Conservation (phyloP, 2,113 vertebrate species). For the Pelecanus crispus region DNA sequence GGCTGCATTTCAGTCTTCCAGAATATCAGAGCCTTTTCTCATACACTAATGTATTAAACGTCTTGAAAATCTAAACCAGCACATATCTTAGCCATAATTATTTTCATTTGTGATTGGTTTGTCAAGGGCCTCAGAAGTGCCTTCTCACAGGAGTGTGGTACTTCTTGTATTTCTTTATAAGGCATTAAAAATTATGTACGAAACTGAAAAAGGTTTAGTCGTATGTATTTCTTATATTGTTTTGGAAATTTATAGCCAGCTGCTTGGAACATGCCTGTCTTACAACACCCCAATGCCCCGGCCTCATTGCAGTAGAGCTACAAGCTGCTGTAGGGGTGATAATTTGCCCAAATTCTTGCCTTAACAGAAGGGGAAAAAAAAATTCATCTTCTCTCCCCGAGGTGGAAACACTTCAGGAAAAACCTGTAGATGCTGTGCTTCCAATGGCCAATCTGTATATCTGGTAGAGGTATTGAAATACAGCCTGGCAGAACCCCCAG, state of each 20-base stretch:
- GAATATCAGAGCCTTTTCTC: not conserved
- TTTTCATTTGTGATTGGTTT: not conserved
- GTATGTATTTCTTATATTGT: not conserved
- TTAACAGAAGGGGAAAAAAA: accelerated
- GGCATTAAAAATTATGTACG: not conserved
- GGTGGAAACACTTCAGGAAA: not conserved
- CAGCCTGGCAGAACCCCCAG: not conserved
- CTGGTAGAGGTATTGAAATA: constrained; percentile 45
- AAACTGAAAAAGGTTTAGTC: not conserved
- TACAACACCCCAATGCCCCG: not conserved
- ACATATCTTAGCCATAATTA: not conserved
- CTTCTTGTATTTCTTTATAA: not conserved
- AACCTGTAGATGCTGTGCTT: not conserved
- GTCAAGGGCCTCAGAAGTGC: not conserved
- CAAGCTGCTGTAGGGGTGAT: not conserved
- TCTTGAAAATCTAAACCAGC: not conserved
- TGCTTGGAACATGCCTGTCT: not conserved
- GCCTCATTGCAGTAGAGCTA: not conserved
- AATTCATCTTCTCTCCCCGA: not conserved
- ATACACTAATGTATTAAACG: not conserved
- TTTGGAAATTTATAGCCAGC: not conserved
- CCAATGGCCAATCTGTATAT: not conserved
- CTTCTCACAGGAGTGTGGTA: not conserved
- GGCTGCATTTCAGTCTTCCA: not conserved
- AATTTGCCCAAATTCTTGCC: not conserved